These are phyloP conservation scores for Agrochola lota DNA, from an alignment of 2,888 invertebrate species.

Conservation along the genomic window DNA sequence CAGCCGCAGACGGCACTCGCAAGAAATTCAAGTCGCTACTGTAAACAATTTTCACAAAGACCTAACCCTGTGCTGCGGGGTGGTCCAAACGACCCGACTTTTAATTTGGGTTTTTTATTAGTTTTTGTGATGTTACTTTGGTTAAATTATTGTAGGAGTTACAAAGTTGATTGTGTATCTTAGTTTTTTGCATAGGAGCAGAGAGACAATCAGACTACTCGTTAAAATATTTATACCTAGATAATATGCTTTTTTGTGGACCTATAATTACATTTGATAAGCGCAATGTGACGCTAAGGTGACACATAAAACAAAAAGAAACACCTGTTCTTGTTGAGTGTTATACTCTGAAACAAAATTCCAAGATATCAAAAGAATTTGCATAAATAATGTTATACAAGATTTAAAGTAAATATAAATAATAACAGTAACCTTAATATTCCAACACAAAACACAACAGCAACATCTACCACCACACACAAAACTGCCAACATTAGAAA, in stretches of 20 bases:
- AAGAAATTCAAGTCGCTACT: slow-evolving; percentile 70
- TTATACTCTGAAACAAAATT: neutral
- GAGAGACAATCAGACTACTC: neutral
- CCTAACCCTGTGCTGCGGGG: slow-evolving; percentile 68
- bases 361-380: neutral
- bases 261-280: neutral
- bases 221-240: neutral
- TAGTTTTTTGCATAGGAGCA: neutral
- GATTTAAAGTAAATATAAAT: neutral
- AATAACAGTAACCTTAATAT: neutral
- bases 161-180: neutral
- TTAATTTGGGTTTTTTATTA: slow-evolving; percentile 64
- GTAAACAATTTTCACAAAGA: slow-evolving; percentile 75
- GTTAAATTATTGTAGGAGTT: slow-evolving; percentile 1
- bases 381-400: neutral
- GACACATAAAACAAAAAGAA: neutral
- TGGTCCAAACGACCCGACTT: slow-evolving; percentile 66
- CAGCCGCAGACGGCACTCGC: slow-evolving; percentile 66
- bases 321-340: neutral
- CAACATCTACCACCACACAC: slow-evolving; percentile 23
- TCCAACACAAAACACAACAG: slow-evolving; percentile 6
- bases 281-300: neutral
- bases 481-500: slow-evolving; percentile 60
- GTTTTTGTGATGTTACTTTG: slow-evolving; percentile 33
- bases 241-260: neutral